Conservation (phyloP, 1,140 invertebrate genomes). For the Stenopsyche tienmushanensis region DNA sequence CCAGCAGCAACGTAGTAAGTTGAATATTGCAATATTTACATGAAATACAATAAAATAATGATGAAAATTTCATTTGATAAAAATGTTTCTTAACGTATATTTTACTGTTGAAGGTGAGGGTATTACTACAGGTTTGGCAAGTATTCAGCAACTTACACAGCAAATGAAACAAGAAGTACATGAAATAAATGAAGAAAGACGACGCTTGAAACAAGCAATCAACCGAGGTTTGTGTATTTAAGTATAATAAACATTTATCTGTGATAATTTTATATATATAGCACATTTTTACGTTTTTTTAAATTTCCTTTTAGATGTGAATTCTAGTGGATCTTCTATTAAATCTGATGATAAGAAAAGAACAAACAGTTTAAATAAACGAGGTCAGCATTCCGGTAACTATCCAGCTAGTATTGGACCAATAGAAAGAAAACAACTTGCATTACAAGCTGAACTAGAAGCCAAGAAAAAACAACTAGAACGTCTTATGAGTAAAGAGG, state of each 20-base stretch:
- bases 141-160: conserved; percentile 33
- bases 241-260: neutral
- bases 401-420: conserved; percentile 42
- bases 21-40: neutral
- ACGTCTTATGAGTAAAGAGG: conserved; percentile 51
- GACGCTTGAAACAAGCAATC: conserved; percentile 31
- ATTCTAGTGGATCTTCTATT: conserved; percentile 32
- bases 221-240: conserved; percentile 30
- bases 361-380: conserved; percentile 48
- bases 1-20: conserved; percentile 19
- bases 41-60: no score
- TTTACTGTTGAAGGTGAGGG: conserved; percentile 1
- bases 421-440: conserved; percentile 49
- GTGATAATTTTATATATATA: neutral
- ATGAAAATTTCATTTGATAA: no score
- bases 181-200: conserved; percentile 30
- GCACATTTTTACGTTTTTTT: neutral
- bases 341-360: conserved; percentile 46
- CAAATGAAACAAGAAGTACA: conserved; percentile 37
- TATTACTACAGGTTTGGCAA: conserved; percentile 24
- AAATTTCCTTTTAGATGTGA: conserved; percentile 22
- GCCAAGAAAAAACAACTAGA: conserved; percentile 53
- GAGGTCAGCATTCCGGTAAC: conserved; percentile 18
- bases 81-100: neutral
- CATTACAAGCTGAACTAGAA: conserved; percentile 50